Evolutionary conservation across 2,113 vertebrate genomes (phyloP).

Genomic region (Tupaia tana): DNA sequence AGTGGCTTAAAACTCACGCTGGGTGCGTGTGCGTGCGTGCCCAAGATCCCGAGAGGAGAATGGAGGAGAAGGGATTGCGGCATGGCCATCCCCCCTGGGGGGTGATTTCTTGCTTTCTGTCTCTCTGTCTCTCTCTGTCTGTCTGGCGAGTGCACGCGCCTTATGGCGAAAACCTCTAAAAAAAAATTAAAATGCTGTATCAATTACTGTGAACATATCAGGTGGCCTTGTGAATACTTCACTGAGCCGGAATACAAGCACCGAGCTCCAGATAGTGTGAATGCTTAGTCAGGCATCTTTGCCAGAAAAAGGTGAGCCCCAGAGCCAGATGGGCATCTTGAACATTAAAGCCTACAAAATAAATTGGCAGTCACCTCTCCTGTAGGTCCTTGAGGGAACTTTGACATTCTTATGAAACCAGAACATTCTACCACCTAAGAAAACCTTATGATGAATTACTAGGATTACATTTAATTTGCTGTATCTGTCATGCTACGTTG

Average conservation of each 20-base stretch:
- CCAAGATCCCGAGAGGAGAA: too few relatives aligned
- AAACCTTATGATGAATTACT: background rate
- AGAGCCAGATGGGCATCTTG: conserved; percentile 1
- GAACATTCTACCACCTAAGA: background rate
- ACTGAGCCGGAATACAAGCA: conserved; percentile 8
- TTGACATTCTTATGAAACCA: background rate
- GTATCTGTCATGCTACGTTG: background rate
- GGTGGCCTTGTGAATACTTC: conserved; percentile 6
- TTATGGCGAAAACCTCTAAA: too few relatives aligned
- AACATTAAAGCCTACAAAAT: background rate
- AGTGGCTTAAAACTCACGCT: too few relatives aligned
- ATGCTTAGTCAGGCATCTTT: background rate
- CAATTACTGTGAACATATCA: background rate
- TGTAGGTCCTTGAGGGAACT: conserved; percentile 15
- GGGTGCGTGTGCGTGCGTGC: too few relatives aligned
- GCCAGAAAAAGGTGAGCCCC: background rate
- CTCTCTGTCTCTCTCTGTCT: too few relatives aligned
- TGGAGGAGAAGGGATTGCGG: too few relatives aligned
- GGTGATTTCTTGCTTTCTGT: too few relatives aligned
- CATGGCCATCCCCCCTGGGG: too few relatives aligned
- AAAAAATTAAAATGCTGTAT: background rate
- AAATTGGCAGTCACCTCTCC: background rate
- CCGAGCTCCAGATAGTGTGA: background rate
- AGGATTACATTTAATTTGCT: background rate
- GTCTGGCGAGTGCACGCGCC: too few relatives aligned